These are phyloP conservation scores for Suncus etruscus DNA, from an alignment of 2,113 vertebrate genomes.

Conservation along the genomic window DNA sequence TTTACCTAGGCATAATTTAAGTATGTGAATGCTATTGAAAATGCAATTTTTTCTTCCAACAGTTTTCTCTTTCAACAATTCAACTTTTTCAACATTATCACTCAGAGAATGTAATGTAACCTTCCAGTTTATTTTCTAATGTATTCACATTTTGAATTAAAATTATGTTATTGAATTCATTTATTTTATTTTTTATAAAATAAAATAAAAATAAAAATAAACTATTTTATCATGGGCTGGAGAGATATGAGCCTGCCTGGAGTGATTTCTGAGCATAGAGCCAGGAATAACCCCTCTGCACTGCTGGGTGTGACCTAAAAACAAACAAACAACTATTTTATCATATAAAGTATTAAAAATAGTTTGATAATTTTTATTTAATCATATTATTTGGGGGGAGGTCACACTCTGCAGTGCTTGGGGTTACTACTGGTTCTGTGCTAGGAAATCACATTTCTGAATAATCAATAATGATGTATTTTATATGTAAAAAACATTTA, in stretches of 20 bases:
- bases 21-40: not conserved
- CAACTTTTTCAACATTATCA: slow-evolving; percentile 21
- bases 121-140: slow-evolving; percentile 28
- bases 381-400: not conserved
- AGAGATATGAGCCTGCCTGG: too few relatives aligned
- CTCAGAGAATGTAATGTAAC: not conserved
- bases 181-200: too few relatives aligned
- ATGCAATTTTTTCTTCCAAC: not conserved
- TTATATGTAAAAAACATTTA: slow-evolving; percentile 29
- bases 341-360: too few relatives aligned
- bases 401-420: too few relatives aligned
- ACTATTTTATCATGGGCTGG: too few relatives aligned
- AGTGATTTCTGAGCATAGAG: too few relatives aligned
- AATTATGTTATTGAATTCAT: not conserved
- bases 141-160: not conserved
- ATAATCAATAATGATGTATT: not conserved
- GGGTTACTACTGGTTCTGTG: too few relatives aligned
- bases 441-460: not conserved
- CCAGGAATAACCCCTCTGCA: too few relatives aligned
- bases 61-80: not conserved
- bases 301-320: too few relatives aligned
- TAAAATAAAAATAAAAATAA: too few relatives aligned
- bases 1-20: slow-evolving; percentile 8
- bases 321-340: too few relatives aligned
- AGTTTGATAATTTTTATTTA: not conserved